Base-by-base conservation (phyloP, 2,797 vertebrate species). In the Mareca strepera region DNA sequence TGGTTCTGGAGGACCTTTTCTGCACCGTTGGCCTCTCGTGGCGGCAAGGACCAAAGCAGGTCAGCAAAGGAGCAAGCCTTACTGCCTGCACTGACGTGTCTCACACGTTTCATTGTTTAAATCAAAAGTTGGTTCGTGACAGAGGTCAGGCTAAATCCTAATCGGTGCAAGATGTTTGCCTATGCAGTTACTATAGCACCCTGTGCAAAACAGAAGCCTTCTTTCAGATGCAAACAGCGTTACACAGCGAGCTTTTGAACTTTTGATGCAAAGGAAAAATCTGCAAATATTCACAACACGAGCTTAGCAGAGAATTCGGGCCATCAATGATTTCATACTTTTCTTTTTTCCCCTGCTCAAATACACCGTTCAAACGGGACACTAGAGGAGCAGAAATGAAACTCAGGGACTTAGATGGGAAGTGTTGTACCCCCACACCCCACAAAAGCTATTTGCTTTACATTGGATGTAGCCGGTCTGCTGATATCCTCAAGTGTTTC, bases 91-190 rank as follows among this genome's bases (percentile, higher is more conserved):
- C 14, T 17, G 78, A 21, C 74, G 76, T 12, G 60, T 79, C 72
- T 18, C 4, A 28, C 69, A 16, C 9, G 0, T 41, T 66, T 1
- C 78, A 41, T 56, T 86, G 77, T 82, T 43, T 52, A 68, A 50
- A 44, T 77, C 86, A 4, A 67, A 67, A 88, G 75, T 10, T 60
- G 37, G 17, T 20, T 8, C 28, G 5, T 0, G 26, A 58, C 78
- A 92, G 93, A 75, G 90, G 88, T 87, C 88, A 82, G 86, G 75
- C 41, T 64, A 89, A 95, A 93, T 77, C 93, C 94, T 70, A 31
- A 72, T 11, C 4, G 1, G 67, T 52, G 80, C 63, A 15, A 62
- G 81, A 41, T 28, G 55, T 68, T 93, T 92, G 82, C 82, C 76
- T 2, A 2, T 5, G 75, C 70, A 31, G 70, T 13, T 76, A 69